Evolutionary conservation across 1,140 invertebrate species (phyloP), one percentile per base, ranked within the genome.

Genomic region (Pseudomyrmex sp.): DNA sequence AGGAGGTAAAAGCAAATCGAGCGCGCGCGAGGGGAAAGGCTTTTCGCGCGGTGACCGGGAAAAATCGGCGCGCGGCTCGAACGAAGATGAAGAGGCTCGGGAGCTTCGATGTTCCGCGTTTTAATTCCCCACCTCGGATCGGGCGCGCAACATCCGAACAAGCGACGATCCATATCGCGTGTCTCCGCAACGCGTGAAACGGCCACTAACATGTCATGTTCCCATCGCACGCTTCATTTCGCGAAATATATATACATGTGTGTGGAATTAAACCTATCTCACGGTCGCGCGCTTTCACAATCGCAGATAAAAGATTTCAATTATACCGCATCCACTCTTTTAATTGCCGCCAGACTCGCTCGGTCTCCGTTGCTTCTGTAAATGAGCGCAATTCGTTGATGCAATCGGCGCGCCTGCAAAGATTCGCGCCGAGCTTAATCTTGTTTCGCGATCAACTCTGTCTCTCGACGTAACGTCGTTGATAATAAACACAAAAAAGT

Each of bases 231-330:
- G 52, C 52, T 72, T n/a, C 54, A 80, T 80, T 61, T 26, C 35
- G 35, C 35, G 35, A 3, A 35, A 70, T 70, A 70, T 70, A 20
- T 58, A 20, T 58, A 79, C 4, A 75, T 77, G 46, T 20, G 35
- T 35, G 12, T 54, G 26, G 26, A 66, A 79, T 80, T 80, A 61
- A 80, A 1, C 18, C 26, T 26, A 70, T 69, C 76, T 70, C 63
- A 69, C 18, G 44, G 1, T 54, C n/a, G 13, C 18, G 63, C 66
- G 26, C 8, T 66, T 68, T 56, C 18, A 35, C 35, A 46, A 56
- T 68, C 68, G 20, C 9, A 69, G 35, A 69, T 69, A 79, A 58
- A 18, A 46, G 18, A 69, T 79, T 68, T 58, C 69, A 79, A 79
- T 79, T 79, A 5, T 35, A 35, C 35, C 35, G 35, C 35, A 35